phyloP scores from a whole-genome alignment of 2,888 invertebrate species.

The Allacma fusca region DNA sequence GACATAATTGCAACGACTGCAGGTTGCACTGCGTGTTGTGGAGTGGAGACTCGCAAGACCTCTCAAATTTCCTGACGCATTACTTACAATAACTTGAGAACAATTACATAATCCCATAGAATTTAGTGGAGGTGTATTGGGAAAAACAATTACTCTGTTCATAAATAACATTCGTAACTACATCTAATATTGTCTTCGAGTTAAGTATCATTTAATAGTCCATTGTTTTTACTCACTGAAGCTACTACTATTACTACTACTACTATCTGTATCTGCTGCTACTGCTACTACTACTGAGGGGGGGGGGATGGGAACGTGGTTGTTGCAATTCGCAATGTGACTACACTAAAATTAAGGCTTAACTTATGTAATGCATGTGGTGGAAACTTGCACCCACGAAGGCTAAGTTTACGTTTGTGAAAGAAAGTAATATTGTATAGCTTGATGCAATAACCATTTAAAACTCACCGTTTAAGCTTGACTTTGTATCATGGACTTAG shows the following conservation, averaged over 20 bases:
- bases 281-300: too few species aligned
- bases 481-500: background rate
- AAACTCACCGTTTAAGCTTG: background rate
- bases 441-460: background rate
- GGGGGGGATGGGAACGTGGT: too few species aligned
- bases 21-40: too few species aligned
- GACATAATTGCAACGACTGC: too few species aligned
- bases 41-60: too few species aligned
- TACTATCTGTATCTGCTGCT: too few species aligned
- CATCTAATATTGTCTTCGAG: background rate
- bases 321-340: background rate
- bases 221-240: background rate
- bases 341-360: background rate
- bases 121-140: background rate
- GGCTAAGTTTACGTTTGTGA: background rate
- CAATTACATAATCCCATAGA: background rate
- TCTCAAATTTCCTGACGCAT: background rate
- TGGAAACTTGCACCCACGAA: background rate
- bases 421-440: background rate
- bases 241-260: too few species aligned
- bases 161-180: background rate
- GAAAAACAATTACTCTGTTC: background rate
- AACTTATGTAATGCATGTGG: background rate
- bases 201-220: conserved; percentile 4
- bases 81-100: background rate